These are phyloP conservation scores for Falcunculus frontatus DNA, from an alignment of 2,113 vertebrate genomes.

Conservation along the genomic window DNA sequence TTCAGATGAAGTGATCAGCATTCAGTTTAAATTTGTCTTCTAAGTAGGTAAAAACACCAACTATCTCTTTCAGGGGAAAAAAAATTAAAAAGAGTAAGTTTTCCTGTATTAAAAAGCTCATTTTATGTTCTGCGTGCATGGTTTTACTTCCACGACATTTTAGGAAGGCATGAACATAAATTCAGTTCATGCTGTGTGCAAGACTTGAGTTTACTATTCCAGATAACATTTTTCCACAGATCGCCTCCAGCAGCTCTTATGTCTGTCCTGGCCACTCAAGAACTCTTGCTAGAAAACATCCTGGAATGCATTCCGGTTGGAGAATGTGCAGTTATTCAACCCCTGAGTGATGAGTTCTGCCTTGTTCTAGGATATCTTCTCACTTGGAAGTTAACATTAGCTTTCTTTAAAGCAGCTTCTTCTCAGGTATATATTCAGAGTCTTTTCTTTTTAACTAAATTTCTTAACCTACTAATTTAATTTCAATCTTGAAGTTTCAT, in stretches of 20 bases:
- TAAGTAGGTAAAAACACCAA: not conserved
- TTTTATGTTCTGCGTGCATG: not conserved
- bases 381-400: slow-evolving; percentile 90
- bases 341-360: slow-evolving; percentile 88
- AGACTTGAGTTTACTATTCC: not conserved
- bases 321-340: slow-evolving; percentile 87
- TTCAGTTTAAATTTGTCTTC: not conserved
- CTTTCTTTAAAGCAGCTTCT: slow-evolving; percentile 91
- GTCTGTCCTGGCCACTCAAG: slow-evolving; percentile 81
- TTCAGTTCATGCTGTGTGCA: not conserved
- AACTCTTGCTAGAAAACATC: slow-evolving; percentile 86
- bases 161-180: not conserved
- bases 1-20: not conserved
- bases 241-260: slow-evolving; percentile 91
- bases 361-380: slow-evolving; percentile 92
- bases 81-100: not conserved
- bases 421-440: slow-evolving; percentile 81
- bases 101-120: not conserved
- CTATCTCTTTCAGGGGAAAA: not conserved
- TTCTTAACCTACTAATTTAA: not conserved
- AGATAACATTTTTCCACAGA: slow-evolving; percentile 61
- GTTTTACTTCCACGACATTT: not conserved
- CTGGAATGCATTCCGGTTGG: slow-evolving; percentile 86
- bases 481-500: not conserved
- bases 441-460: not conserved